Conservation (phyloP, 2,797 vertebrate genomes). For the Cercopithecus mitis region DNA sequence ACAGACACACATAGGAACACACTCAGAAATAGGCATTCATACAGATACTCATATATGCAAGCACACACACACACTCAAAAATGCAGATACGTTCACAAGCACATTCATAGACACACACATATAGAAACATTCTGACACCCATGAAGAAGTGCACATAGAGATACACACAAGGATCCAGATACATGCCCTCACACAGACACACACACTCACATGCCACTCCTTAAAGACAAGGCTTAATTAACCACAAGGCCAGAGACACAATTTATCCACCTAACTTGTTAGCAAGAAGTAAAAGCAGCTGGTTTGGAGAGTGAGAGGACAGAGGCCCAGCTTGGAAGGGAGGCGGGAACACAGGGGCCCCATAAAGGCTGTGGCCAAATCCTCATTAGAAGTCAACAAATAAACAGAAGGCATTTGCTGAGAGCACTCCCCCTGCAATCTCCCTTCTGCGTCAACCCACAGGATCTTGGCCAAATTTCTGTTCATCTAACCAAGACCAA, state of each 20-base stretch:
- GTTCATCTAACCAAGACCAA: constrained; percentile 40
- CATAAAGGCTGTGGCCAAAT: background rate
- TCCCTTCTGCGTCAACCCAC: background rate
- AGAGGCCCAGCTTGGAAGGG: background rate
- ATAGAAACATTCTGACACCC: background rate
- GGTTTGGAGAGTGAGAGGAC: background rate
- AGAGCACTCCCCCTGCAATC: background rate
- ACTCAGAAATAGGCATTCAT: background rate
- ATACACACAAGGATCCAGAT: background rate
- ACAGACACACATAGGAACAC: background rate
- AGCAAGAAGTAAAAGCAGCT: background rate
- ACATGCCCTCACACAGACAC: background rate
- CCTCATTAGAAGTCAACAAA: constrained; percentile 42
- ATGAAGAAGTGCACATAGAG: background rate
- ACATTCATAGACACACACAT: background rate
- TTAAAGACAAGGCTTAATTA: background rate
- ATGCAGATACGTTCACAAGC: background rate
- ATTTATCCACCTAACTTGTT: background rate
- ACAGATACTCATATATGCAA: background rate
- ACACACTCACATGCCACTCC: background rate
- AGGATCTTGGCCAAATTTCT: constrained; percentile 17
- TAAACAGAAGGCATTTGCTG: background rate
- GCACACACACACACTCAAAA: background rate
- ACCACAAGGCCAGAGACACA: background rate
- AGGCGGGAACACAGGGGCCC: background rate